phyloP scores from a whole-genome alignment of 53 echinoderm and acorn worm species.

The Antedon mediterranea region DNA sequence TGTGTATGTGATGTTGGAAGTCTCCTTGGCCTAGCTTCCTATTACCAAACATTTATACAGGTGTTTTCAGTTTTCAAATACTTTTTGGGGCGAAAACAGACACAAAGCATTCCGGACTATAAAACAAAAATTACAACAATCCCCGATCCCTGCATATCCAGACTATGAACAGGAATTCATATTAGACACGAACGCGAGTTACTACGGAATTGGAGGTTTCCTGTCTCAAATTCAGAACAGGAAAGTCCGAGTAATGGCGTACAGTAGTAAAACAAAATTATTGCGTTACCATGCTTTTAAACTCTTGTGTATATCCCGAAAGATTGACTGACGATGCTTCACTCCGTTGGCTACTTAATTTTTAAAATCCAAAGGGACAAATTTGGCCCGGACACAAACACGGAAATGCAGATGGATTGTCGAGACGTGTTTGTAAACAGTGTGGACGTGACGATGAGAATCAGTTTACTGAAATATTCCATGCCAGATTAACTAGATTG shows the following conservation, averaged over 20 bases:
- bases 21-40: too few species aligned
- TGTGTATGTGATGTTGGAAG: too few species aligned
- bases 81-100: too few species aligned
- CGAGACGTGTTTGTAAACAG: conserved; percentile 22
- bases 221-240: conserved; percentile 6
- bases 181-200: too few species aligned
- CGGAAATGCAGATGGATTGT: too few species aligned
- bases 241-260: conserved; percentile 6
- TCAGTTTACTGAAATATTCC: background rate
- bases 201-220: background rate
- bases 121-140: too few species aligned
- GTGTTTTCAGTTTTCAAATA: too few species aligned
- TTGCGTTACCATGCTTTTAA: conserved; percentile 16
- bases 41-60: too few species aligned
- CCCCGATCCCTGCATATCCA: too few species aligned
- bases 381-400: conserved; percentile 11
- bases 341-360: conserved; percentile 21
- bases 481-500: background rate
- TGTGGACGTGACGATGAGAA: conserved; percentile 9
- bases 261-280: conserved; percentile 23
- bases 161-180: too few species aligned
- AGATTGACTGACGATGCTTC: conserved; percentile 29
- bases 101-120: too few species aligned
- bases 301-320: conserved; percentile 10
- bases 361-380: conserved; percentile 22